Base-by-base conservation (phyloP, 2,113 vertebrate genomes). In the Cololabis saira region DNA sequence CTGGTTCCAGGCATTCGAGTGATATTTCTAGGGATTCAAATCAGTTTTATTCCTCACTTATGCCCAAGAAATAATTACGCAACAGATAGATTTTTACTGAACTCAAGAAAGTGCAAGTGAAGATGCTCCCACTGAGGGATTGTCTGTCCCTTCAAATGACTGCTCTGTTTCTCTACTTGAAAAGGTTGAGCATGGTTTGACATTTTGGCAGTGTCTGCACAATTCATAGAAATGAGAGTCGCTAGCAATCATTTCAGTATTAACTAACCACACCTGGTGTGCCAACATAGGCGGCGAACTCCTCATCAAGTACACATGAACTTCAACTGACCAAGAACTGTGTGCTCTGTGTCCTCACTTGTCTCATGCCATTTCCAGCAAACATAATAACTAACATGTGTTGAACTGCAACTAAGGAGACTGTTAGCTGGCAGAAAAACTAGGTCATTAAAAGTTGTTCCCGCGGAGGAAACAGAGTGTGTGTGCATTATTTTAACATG, bases 371-470 rank as follows among this genome's bases (percentile, higher is more conserved):
- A 14, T 59, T 12, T 55, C 54, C 43, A 64, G 15, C 47, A 45
- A 57, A 67, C 33, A 43, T 40, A 65, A 71, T 68, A 60, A 63
- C 40, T 51, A 59, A 54, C 22, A 50, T 37, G 12, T 48, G 48
- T 44, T 52, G 63, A 37, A 59, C 17, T 59, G 40, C 56, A 76
- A 75, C 71, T 78, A 49, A 62, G 15, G 64, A 12, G 50, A 63
- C 30, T 58, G 67, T 70, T 67, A 37, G 51, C 45, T 52, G 62
- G 78, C 72, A 72, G 42, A 37, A 55, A 74, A 80, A 62, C 11
- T 66, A 59, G 60, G 55, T 71, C 61, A 83, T 87, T 88, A 81
- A 81, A 85, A 81, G 24, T 43, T 63, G 51, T 65, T 62, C 72
- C 79, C 64, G 72, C 50, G 22, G 61, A 64, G 79, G 74, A 75